These are phyloP conservation scores for Peromyscus maniculatus DNA, from an alignment of 2,113 vertebrate genomes.

Conservation along the genomic window DNA sequence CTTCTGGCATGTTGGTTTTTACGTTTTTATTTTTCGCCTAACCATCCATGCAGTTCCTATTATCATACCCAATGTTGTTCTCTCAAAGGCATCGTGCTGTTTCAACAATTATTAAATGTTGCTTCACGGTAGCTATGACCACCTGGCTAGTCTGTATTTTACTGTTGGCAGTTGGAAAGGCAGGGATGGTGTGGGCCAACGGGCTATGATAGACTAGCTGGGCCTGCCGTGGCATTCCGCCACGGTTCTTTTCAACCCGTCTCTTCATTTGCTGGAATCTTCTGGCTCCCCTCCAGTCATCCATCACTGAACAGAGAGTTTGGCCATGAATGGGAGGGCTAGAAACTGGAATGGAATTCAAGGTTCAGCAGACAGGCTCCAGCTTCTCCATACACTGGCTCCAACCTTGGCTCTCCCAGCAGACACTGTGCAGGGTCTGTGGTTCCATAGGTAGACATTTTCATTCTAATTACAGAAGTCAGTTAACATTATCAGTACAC, in stretches of 20 bases:
- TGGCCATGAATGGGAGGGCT: neutral
- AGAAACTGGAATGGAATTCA: neutral
- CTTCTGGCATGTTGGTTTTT: neutral
- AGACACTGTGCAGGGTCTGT: neutral
- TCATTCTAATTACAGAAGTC: neutral
- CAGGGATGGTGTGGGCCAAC: neutral
- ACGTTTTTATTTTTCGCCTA: neutral
- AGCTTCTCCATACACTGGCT: neutral
- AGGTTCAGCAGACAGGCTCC: neutral
- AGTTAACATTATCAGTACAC: neutral
- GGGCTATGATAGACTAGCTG: neutral
- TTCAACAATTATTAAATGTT: neutral
- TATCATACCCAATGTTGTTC: neutral
- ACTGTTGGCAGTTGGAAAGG: neutral
- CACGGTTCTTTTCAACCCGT: neutral
- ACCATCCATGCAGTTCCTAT: neutral
- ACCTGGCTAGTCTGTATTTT: neutral
- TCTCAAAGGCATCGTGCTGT: neutral
- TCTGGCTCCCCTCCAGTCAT: neutral
- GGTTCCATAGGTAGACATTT: neutral
- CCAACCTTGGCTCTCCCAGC: neutral
- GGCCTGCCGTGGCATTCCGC: neutral
- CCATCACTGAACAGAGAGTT: neutral
- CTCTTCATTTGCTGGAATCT: constrained; percentile 11
- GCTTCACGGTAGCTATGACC: neutral